Evolutionary conservation across 2,888 invertebrate genomes (phyloP).

Genomic region (Cepaea hortensis): DNA sequence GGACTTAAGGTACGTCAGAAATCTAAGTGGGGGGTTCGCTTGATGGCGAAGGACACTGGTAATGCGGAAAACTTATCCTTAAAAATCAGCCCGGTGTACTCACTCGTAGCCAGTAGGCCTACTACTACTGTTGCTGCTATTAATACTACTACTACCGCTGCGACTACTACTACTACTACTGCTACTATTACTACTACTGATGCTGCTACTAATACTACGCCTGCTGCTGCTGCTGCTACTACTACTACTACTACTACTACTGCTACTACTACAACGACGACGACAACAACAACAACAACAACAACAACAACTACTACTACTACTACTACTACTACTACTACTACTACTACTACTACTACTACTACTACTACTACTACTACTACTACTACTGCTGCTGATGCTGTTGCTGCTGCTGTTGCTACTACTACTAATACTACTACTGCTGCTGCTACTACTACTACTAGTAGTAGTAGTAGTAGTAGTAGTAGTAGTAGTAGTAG

Average conservation of each 20-base stretch:
- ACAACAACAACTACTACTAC: slow-evolving; percentile 9
- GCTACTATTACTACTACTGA: slow-evolving; percentile 21
- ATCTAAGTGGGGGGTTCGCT: too few species aligned
- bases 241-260: slow-evolving; percentile 38
- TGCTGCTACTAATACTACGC: too few species aligned
- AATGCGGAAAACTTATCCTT: too few species aligned
- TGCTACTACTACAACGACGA: neutral
- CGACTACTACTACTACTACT: neutral
- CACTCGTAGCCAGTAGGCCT: neutral
- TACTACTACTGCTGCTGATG: neutral
- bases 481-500: neutral
- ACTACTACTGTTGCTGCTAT: slow-evolving; percentile 23
- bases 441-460: neutral
- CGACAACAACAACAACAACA: neutral
- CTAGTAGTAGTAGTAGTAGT: neutral
- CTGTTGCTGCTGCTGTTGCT: neutral
- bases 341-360: slow-evolving; percentile 24
- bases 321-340: slow-evolving; percentile 35
- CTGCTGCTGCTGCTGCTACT: neutral
- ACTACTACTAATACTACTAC: slow-evolving; percentile 4
- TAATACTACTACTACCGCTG: too few species aligned
- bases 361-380: slow-evolving; percentile 1
- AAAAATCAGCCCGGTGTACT: too few species aligned
- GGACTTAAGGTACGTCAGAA: too few species aligned
- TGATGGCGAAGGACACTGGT: too few species aligned